These are phyloP conservation scores for Cosmorhoe ocellata DNA, from an alignment of 2,888 invertebrate genomes.

Conservation along the genomic window DNA sequence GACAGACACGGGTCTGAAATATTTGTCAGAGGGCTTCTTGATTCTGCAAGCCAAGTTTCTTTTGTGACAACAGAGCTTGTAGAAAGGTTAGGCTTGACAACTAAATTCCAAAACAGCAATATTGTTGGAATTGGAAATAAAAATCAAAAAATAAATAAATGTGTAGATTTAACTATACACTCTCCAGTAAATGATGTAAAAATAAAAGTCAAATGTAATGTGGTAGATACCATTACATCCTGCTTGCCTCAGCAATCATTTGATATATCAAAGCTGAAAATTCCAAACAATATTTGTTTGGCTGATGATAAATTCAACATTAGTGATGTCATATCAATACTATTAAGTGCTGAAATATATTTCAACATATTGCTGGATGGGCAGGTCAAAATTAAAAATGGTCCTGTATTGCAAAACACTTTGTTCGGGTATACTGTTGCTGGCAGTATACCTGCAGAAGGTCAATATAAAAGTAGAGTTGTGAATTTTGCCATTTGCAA, in stretches of 20 bases:
- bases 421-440: no score
- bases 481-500: background rate
- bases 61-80: background rate
- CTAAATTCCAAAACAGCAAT: background rate
- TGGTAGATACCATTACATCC: background rate
- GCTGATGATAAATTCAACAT: background rate
- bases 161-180: background rate
- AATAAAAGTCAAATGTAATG: background rate
- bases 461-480: background rate
- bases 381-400: background rate
- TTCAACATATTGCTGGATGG: background rate
- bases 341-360: slow-evolving; percentile 1
- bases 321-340: background rate
- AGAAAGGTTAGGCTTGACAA: background rate
- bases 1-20: background rate
- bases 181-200: background rate
- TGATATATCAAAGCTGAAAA: background rate
- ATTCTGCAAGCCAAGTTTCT: background rate
- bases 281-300: background rate
- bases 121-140: background rate
- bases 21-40: background rate
- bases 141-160: background rate
- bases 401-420: background rate
- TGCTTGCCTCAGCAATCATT: background rate
- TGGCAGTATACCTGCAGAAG: no score